Percentiles rank a stretch among this genome's conserved stretches.
These are phyloP conservation scores for Ascidia mentula DNA, from an alignment of 23 tunicate species.

Conservation along the genomic window DNA sequence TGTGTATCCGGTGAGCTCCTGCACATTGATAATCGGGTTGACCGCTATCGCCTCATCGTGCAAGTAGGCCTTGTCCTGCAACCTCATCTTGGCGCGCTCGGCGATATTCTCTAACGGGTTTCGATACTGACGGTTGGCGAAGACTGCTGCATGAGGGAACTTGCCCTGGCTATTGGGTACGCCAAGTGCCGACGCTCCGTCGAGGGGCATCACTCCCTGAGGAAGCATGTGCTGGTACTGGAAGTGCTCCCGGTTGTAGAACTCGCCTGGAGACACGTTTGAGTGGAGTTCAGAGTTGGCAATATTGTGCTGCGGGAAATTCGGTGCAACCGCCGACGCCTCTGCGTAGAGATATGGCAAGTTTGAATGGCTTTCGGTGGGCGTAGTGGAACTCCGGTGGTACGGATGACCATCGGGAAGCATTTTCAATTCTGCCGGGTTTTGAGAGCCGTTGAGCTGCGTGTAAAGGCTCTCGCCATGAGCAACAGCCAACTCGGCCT, in stretches of 20 bases:
- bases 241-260: constrained; percentile 9
- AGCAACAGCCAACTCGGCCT: not conserved
- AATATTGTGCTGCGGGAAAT: not conserved
- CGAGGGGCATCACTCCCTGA: not conserved
- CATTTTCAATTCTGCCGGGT: not conserved
- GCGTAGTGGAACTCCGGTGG: not conserved
- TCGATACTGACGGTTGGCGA: constrained; percentile 8
- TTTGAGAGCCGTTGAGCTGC: not conserved
- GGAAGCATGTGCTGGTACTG: not conserved
- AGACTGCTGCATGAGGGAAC: not conserved
- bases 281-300: not conserved
- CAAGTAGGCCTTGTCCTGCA: not conserved
- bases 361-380: not conserved
- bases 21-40: constrained; percentile 75
- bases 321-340: not conserved
- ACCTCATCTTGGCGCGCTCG: not conserved
- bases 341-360: not conserved
- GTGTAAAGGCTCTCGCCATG: not conserved
- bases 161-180: not conserved
- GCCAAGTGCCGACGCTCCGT: not conserved
- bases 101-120: not conserved
- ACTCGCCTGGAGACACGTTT: not conserved
- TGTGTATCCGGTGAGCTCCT: constrained; percentile 88
- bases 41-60: constrained; percentile 27
- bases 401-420: not conserved